Evolutionary conservation across 2,113 vertebrate genomes (phyloP).

Genomic region (Microcebus ravelobensis): DNA sequence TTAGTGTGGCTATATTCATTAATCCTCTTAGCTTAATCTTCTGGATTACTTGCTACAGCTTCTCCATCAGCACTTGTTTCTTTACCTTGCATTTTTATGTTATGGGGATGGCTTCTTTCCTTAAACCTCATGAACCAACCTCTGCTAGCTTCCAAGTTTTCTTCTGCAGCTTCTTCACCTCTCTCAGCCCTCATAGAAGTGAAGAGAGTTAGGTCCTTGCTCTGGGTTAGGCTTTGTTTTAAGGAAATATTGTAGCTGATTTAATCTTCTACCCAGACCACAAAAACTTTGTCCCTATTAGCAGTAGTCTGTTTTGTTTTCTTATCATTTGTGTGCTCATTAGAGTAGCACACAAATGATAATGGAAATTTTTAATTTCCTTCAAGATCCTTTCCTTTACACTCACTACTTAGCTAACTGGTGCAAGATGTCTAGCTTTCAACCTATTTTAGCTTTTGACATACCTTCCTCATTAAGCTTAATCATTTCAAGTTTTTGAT

Average conservation of each 20-base stretch:
- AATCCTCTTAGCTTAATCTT: neutral
- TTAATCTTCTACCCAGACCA: neutral
- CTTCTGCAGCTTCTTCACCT: neutral
- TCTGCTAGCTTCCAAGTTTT: neutral
- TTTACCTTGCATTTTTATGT: neutral
- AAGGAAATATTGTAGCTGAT: neutral
- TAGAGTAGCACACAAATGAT: neutral
- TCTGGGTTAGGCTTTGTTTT: neutral
- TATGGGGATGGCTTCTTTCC: neutral
- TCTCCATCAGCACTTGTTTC: neutral
- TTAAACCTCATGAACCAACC: neutral
- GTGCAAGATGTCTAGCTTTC: neutral
- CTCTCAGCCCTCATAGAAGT: neutral
- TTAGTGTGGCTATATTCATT: neutral
- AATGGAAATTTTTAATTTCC: neutral
- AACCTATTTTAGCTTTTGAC: neutral
- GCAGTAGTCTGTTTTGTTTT: neutral
- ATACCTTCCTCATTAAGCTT: neutral
- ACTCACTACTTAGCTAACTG: neutral
- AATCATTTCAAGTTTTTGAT: neutral
- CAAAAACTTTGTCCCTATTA: neutral
- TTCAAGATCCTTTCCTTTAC: neutral
- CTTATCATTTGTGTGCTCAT: neutral
- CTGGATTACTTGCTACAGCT: neutral
- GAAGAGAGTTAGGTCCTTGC: neutral